phyloP scores from a whole-genome alignment of 2,797 vertebrate species.

The Smutsia gigantea region DNA sequence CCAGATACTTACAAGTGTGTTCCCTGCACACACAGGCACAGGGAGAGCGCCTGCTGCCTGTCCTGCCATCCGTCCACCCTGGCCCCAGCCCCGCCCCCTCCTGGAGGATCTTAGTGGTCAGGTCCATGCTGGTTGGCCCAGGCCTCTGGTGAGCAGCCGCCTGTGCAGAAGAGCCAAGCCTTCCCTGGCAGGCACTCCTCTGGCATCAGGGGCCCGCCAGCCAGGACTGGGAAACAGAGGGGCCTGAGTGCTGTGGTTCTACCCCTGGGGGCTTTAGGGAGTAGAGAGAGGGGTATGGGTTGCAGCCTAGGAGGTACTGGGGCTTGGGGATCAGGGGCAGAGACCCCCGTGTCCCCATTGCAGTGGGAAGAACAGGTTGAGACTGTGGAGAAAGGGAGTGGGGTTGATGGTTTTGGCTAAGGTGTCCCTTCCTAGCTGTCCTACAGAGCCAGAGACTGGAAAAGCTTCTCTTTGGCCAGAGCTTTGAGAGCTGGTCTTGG shows the following conservation, averaged over 20 bases:
- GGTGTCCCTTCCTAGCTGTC: neutral
- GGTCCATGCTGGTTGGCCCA: neutral
- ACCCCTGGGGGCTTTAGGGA: neutral
- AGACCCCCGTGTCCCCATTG: too few species aligned
- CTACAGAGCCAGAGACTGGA: neutral
- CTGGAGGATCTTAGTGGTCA: accelerated
- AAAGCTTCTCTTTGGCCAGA: neutral
- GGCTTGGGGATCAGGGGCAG: neutral
- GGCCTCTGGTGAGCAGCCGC: neutral
- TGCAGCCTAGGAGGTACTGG: accelerated
- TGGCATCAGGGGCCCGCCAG: neutral
- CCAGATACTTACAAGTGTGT: neutral
- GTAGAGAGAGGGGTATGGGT: neutral
- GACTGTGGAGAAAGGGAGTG: neutral
- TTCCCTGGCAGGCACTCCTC: neutral
- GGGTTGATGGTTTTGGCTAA: neutral
- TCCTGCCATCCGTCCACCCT: neutral
- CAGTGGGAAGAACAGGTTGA: neutral
- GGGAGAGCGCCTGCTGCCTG: neutral
- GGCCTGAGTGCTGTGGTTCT: accelerated
- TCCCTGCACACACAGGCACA: neutral
- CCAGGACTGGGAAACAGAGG: neutral
- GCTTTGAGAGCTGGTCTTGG: neutral
- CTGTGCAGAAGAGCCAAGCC: neutral
- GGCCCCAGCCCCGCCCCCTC: neutral